Base-by-base conservation (phyloP, 2,113 vertebrate species). In the Hipposideros armiger region DNA sequence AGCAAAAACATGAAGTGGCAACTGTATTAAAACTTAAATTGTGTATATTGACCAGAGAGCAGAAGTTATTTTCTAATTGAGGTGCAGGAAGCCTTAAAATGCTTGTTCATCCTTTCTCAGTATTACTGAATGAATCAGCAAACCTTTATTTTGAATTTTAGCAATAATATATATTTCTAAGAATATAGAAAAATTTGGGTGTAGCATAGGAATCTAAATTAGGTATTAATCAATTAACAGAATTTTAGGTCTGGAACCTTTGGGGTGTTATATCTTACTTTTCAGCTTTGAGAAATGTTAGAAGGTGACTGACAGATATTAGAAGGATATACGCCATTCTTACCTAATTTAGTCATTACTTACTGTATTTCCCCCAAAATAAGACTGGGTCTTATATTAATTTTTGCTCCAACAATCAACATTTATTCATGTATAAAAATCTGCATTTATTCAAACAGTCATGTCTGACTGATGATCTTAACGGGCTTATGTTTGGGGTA, bases 81-180 rank as follows among this genome's bases (percentile, higher is more conserved):
- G 36, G 32, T 62, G 0, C 87, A 96, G 92, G 95, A 93, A 93
- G 80, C 24, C 74, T 50, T 58, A 64, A 93, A 90, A 66, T 90
- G 92, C 83, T 5, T 69, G 2, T 16, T 96, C 96, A 95, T 91
- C 70, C 91, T 92, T 90, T 24, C 32, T 97, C 95, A 97, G 80
- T 80, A 67, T 42, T 52, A 56, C 85, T 13, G 60, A 70, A 50
- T 97, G 95, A 97, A 40, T 97, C 80, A 96, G 47, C 36, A 90
- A 22, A 62, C 30, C n/a, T 76, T 94, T 50, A 40, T 74, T 95
- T 90, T 76, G 17, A 54, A 56, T 42, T 62, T 54, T 17, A 80
- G 15, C 19, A 64, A 3, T 58, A 36, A 26, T n/a, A 9, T 30
- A 2, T 47, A 52, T 94, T 72, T 95, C n/a, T 5, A 90, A 82